A percentile compares a stretch with the other conserved stretches of the same genome.
Evolutionary conservation across 1,140 invertebrate genomes (phyloP).

Genomic region (Dryas iulia): DNA sequence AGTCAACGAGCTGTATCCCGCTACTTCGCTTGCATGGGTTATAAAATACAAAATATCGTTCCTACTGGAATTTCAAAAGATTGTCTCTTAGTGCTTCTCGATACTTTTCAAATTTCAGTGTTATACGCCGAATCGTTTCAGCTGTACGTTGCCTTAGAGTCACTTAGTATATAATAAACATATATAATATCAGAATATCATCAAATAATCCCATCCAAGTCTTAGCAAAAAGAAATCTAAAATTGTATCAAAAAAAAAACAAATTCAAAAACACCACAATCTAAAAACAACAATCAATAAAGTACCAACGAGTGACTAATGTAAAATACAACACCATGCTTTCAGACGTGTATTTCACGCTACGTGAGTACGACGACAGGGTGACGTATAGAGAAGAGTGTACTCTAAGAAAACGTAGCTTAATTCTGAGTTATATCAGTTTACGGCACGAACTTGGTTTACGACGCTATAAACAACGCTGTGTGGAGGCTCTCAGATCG

Average conservation of each 20-base stretch:
- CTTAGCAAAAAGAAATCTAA: background rate
- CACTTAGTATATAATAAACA: too few species aligned
- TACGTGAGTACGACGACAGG: conserved; percentile 18
- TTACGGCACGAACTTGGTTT: conserved; percentile 60
- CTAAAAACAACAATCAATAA: background rate
- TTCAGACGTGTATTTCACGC: conserved; percentile 16
- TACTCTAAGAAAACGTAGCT: conserved; percentile 56
- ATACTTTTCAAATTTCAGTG: too few species aligned
- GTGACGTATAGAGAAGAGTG: conserved; percentile 21
- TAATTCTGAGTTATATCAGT: conserved; percentile 62
- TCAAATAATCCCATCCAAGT: too few species aligned
- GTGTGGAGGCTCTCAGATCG: conserved; percentile 53
- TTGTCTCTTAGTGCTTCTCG: too few species aligned
- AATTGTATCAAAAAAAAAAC: background rate
- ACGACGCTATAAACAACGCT: conserved; percentile 64
- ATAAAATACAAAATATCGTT: too few species aligned
- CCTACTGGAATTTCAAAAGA: too few species aligned
- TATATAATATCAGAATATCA: too few species aligned
- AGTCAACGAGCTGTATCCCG: too few species aligned
- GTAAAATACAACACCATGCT: background rate
- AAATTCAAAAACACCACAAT: background rate
- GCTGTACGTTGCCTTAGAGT: too few species aligned
- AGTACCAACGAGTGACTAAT: background rate
- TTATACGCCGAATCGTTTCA: too few species aligned
- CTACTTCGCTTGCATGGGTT: too few species aligned